phyloP scores from a whole-genome alignment of 2,797 vertebrate species.

The Halcyon badia region DNA sequence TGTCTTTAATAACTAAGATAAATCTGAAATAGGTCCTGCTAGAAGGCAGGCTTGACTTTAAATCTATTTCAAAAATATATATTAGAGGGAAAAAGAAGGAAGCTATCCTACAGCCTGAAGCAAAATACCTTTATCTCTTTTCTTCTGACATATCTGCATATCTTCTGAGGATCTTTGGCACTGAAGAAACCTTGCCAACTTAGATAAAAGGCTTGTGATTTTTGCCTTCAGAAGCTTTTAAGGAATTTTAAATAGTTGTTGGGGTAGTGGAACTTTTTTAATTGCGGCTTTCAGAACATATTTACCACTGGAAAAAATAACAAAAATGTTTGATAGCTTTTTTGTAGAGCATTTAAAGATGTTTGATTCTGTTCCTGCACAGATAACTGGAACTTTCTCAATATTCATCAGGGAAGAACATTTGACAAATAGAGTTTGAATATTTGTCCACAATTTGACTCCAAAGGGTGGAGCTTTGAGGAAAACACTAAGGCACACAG shows the following conservation, averaged over 20 bases:
- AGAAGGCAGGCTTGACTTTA: slow-evolving; percentile 5
- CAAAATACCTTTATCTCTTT: slow-evolving; percentile 8
- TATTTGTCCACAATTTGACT: background rate
- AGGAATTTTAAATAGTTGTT: background rate
- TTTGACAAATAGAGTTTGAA: background rate
- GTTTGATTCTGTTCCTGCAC: background rate
- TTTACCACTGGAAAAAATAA: background rate
- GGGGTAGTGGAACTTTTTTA: background rate
- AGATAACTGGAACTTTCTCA: background rate
- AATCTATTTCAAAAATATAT: background rate
- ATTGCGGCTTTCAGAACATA: background rate
- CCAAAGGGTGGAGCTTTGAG: fast-evolving
- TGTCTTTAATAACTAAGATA: background rate
- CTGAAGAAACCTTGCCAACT: background rate
- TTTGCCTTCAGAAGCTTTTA: background rate
- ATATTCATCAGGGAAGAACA: background rate
- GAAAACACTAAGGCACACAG: background rate
- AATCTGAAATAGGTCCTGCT: background rate
- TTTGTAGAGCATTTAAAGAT: background rate
- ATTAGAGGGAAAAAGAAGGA: background rate
- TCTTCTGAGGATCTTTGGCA: background rate
- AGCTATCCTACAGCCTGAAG: background rate
- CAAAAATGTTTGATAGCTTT: background rate
- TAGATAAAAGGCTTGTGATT: background rate
- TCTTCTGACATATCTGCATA: background rate